These are phyloP conservation scores for Embidobia sp. DNA, from an alignment of 2,888 invertebrate species.

Conservation along the genomic window DNA sequence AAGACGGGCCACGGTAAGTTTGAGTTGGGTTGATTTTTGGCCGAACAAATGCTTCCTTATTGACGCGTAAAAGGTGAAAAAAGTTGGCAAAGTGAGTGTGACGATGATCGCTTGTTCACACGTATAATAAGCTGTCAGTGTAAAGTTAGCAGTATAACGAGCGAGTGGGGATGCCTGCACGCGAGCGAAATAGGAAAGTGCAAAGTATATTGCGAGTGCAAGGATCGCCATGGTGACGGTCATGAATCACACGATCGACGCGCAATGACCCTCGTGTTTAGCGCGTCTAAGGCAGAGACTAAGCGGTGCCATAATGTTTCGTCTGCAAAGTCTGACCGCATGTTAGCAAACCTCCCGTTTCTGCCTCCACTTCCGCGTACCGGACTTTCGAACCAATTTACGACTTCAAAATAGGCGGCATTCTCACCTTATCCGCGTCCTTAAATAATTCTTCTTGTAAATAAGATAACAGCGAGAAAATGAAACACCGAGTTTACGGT, in stretches of 20 bases:
- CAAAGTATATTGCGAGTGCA: conserved; percentile 41
- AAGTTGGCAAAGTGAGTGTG: conserved; percentile 39
- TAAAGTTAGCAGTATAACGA: conserved; percentile 49
- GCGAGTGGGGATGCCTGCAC: conserved; percentile 27
- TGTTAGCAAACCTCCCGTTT: conserved; percentile 35
- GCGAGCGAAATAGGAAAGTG: conserved; percentile 43
- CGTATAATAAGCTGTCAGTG: conserved; percentile 48
- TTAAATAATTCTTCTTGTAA: conserved; percentile 46
- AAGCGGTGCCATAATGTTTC: conserved; percentile 62
- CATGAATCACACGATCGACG: conserved; percentile 76
- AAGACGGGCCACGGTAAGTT: too few relatives aligned
- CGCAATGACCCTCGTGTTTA: conserved; percentile 70
- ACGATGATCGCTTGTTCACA: conserved; percentile 53
- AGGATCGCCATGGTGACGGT: conserved; percentile 67
- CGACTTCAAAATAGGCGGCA: conserved; percentile 68
- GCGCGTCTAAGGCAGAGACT: conserved; percentile 52
- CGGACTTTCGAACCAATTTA: conserved; percentile 72
- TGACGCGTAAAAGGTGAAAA: conserved; percentile 9
- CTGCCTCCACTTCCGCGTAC: conserved; percentile 68
- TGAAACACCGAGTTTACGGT: conserved; percentile 26
- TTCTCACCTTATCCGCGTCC: conserved; percentile 40
- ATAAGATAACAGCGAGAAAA: conserved; percentile 35
- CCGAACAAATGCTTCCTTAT: too few relatives aligned
- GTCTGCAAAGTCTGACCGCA: conserved; percentile 29
- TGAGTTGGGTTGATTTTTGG: too few relatives aligned